These are phyloP conservation scores for Apis mellifera DNA, from an alignment of 1,140 invertebrate species.

Conservation along the genomic window DNA sequence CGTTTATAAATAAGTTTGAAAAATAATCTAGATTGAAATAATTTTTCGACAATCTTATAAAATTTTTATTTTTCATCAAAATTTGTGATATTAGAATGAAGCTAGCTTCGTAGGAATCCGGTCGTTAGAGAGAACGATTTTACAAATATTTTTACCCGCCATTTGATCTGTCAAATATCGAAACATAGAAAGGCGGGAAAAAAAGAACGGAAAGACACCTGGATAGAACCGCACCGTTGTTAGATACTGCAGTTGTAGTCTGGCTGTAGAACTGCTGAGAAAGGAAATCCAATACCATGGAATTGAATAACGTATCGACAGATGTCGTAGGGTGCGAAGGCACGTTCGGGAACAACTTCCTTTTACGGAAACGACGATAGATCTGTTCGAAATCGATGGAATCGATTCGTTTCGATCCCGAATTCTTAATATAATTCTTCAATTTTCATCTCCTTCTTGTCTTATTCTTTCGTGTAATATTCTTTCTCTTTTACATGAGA, in stretches of 20 bases:
- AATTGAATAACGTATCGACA: constrained; percentile 69
- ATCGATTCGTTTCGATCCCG: not conserved
- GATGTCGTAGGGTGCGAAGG: constrained; percentile 61
- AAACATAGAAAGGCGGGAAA: not conserved
- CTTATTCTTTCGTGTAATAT: not conserved
- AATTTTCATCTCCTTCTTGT: not conserved
- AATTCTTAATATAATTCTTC: constrained; percentile 22
- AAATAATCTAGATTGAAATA: not conserved
- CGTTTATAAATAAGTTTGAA: too few species aligned
- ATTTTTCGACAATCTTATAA: too few species aligned
- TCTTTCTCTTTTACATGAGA: not conserved
- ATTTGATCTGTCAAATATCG: not conserved
- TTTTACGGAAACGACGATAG: constrained; percentile 38
- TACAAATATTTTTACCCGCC: constrained; percentile 22
- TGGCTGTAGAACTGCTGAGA: constrained; percentile 39
- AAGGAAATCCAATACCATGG: constrained; percentile 59
- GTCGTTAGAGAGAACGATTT: not conserved
- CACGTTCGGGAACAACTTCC: constrained; percentile 62
- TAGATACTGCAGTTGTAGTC: constrained; percentile 38
- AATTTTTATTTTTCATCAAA: too few species aligned
- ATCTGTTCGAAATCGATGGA: constrained; percentile 52
- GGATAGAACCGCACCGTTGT: constrained; percentile 38
- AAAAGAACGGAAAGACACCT: constrained; percentile 5
- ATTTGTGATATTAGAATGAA: too few species aligned
- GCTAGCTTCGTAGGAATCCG: too few species aligned